phyloP scores from a whole-genome alignment of 2,797 vertebrate genomes.

The Sebastes diaconus region DNA sequence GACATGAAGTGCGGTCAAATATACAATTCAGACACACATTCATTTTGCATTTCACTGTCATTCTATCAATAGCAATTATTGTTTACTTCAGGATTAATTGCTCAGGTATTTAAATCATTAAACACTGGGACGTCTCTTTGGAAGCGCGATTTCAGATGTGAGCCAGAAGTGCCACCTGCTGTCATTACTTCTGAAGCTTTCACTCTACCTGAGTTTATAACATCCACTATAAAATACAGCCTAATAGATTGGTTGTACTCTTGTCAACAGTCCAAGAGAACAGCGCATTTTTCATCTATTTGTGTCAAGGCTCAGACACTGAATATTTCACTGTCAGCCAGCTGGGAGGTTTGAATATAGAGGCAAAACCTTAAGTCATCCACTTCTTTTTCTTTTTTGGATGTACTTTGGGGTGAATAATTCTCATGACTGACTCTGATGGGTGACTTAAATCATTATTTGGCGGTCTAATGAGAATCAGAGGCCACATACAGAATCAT shows the following conservation, averaged over 20 bases:
- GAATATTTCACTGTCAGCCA: constrained; percentile 11
- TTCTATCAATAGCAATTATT: constrained; percentile 18
- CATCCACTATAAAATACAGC: constrained; percentile 18
- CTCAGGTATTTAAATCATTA: constrained; percentile 2
- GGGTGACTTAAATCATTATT: constrained; percentile 66
- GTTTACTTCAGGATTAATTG: constrained; percentile 26
- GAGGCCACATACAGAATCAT: constrained; percentile 59
- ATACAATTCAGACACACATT: neutral
- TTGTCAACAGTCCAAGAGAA: constrained; percentile 8
- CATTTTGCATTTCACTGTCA: neutral
- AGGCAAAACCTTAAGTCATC: constrained; percentile 9
- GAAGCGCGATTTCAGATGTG: constrained; percentile 2
- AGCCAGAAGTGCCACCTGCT: neutral
- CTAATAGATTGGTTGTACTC: constrained; percentile 13
- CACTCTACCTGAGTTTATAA: constrained; percentile 4
- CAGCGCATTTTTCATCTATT: neutral
- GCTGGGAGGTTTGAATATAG: constrained; percentile 19
- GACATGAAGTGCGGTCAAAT: constrained; percentile 9
- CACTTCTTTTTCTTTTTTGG: constrained; percentile 2
- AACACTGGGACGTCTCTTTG: neutral
- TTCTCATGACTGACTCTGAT: constrained; percentile 59
- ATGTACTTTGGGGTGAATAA: constrained; percentile 42
- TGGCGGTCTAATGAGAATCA: constrained; percentile 38
- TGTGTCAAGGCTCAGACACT: constrained; percentile 9
- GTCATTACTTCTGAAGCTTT: constrained; percentile 12